These are phyloP conservation scores for Agrochola lychnidis DNA, from an alignment of 2,888 invertebrate genomes.

Conservation along the genomic window DNA sequence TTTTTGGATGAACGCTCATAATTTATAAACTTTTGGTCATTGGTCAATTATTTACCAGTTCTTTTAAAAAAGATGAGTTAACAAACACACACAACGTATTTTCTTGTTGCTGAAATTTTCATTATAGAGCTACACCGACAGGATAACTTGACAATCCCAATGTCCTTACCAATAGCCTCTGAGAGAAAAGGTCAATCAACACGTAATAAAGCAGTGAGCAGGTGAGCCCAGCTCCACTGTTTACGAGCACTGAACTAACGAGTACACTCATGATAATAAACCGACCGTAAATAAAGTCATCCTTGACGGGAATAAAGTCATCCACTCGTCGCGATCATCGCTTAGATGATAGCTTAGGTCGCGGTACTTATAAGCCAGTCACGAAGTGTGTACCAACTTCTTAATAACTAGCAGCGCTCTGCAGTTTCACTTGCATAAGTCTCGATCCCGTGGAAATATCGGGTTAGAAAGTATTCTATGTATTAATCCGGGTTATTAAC, in stretches of 20 bases:
- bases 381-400: not conserved
- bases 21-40: not conserved
- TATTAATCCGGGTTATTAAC: no score
- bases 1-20: not conserved
- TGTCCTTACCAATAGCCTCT: slow-evolving; percentile 9
- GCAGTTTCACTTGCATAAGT: no score
- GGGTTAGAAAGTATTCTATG: no score
- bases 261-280: slow-evolving; percentile 82
- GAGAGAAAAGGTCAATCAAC: slow-evolving; percentile 11
- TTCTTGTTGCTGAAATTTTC: not conserved
- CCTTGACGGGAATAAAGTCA: slow-evolving; percentile 50
- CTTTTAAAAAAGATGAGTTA: not conserved
- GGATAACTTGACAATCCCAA: not conserved
- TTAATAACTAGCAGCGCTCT: no score
- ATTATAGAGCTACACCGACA: not conserved
- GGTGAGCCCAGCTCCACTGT: slow-evolving; percentile 73
- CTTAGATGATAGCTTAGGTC: not conserved
- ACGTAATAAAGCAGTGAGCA: slow-evolving; percentile 71
- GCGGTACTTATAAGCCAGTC: not conserved
- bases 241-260: slow-evolving; percentile 80
- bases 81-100: not conserved
- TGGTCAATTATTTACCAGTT: not conserved
- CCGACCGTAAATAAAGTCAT: slow-evolving; percentile 78
- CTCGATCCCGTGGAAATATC: no score
- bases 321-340: slow-evolving; percentile 1